phyloP scores from a whole-genome alignment of 2,113 vertebrate species.

The Megaleporinus macrocephalus region DNA sequence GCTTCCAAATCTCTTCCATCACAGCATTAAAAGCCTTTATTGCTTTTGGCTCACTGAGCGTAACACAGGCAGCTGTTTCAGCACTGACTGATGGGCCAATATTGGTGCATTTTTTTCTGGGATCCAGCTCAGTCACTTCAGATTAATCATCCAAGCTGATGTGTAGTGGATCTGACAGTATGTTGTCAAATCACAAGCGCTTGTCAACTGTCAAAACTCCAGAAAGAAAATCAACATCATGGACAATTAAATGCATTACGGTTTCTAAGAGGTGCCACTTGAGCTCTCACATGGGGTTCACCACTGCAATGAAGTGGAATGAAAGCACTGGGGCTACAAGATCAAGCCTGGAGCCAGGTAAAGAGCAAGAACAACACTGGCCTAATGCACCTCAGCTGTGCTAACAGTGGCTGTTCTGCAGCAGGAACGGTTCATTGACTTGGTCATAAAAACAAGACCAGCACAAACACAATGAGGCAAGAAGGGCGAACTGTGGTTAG shows the following conservation, averaged over 20 bases:
- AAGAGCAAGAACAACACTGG: conserved; percentile 66
- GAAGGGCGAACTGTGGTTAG: conserved; percentile 20
- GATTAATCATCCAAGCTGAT: conserved; percentile 16
- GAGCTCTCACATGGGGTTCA: conserved; percentile 20
- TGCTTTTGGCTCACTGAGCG: conserved; percentile 57
- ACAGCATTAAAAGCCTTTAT: conserved; percentile 68
- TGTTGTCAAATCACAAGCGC: conserved; percentile 39
- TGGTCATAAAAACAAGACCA: conserved; percentile 74
- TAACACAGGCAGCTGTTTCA: conserved; percentile 64
- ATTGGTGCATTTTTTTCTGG: conserved; percentile 55
- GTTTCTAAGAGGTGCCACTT: conserved; percentile 45
- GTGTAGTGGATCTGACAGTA: conserved; percentile 43
- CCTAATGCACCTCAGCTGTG: conserved; percentile 79
- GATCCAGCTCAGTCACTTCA: conserved; percentile 54
- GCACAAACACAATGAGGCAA: conserved; percentile 57
- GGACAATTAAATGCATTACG: conserved; percentile 48
- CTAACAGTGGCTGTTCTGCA: conserved; percentile 71
- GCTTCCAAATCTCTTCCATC: conserved; percentile 60
- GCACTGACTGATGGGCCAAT: conserved; percentile 56
- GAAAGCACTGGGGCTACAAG: conserved; percentile 54
- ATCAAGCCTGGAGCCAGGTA: conserved; percentile 68
- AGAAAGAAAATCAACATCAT: conserved; percentile 47
- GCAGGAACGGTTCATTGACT: conserved; percentile 69
- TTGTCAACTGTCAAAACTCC: conserved; percentile 40
- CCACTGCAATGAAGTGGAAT: conserved; percentile 46